Percentiles rank a stretch among this genome's conserved stretches.
phyloP scores from a whole-genome alignment of 2,113 vertebrate species.

The Fulmarus glacialis region DNA sequence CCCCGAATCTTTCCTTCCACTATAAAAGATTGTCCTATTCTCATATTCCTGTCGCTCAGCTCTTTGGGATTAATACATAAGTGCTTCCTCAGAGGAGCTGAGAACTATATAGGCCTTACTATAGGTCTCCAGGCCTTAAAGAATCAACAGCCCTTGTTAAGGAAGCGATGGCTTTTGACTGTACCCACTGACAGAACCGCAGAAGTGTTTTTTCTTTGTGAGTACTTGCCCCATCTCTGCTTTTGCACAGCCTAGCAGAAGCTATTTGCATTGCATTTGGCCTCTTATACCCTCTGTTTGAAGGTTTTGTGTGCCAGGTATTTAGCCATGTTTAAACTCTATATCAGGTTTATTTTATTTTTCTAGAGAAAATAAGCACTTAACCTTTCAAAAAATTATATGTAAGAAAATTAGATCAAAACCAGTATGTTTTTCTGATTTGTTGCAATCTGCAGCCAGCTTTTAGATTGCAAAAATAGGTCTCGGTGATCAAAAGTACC shows the following conservation, averaged over 20 bases:
- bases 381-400: background rate
- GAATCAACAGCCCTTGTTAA: background rate
- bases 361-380: background rate
- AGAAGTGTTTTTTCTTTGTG: rapidly evolving
- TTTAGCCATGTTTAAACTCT: background rate
- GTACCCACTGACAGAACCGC: rapidly evolving
- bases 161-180: background rate
- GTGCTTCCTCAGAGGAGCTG: background rate
- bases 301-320: background rate
- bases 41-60: background rate
- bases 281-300: background rate
- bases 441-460: background rate
- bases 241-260: background rate
- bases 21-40: background rate
- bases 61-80: background rate
- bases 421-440: background rate
- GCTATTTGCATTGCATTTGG: background rate
- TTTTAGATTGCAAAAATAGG: background rate
- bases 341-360: background rate
- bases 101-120: background rate
- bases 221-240: background rate
- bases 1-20: background rate
- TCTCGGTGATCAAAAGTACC: background rate
- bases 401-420: background rate
- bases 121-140: background rate